Evolutionary conservation across 2,888 invertebrate genomes (phyloP).

Genomic region (Leptopilina syphax): DNA sequence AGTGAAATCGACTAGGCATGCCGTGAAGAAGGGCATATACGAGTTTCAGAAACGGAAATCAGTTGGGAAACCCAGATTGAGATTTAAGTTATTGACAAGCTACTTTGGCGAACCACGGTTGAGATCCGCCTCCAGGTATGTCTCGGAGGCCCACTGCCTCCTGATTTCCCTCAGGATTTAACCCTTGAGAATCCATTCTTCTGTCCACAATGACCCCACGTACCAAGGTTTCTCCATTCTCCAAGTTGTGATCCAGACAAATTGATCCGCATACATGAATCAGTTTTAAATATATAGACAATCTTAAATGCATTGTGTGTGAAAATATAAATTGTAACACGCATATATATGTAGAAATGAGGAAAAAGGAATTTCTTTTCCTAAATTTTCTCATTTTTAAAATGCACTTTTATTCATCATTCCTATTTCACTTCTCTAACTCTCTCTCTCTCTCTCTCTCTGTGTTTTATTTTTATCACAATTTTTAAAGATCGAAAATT

Average conservation of each 20-base stretch:
- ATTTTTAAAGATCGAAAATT: too few species aligned
- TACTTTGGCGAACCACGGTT: constrained; percentile 72
- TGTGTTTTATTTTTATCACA: too few species aligned
- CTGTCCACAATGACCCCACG: constrained; percentile 73
- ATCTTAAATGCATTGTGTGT: background rate
- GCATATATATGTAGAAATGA: background rate
- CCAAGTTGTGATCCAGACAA: constrained; percentile 30
- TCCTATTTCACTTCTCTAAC: too few species aligned
- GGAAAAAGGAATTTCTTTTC: too few species aligned
- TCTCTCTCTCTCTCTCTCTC: too few species aligned
- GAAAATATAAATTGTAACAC: background rate
- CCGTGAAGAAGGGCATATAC: constrained; percentile 52
- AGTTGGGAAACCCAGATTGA: constrained; percentile 74
- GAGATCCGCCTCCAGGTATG: constrained; percentile 69
- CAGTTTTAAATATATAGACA: constrained; percentile 29
- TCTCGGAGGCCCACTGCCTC: constrained; percentile 73
- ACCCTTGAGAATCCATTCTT: constrained; percentile 75
- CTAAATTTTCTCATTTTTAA: too few species aligned
- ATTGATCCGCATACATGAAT: constrained; percentile 33
- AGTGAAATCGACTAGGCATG: constrained; percentile 42
- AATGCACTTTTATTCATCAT: too few species aligned
- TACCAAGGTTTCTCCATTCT: constrained; percentile 60
- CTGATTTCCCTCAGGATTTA: constrained; percentile 75
- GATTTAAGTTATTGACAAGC: constrained; percentile 77
- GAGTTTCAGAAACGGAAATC: constrained; percentile 67